These are phyloP conservation scores for Horisme vitalbata DNA, from an alignment of 2,888 invertebrate species.

Conservation along the genomic window DNA sequence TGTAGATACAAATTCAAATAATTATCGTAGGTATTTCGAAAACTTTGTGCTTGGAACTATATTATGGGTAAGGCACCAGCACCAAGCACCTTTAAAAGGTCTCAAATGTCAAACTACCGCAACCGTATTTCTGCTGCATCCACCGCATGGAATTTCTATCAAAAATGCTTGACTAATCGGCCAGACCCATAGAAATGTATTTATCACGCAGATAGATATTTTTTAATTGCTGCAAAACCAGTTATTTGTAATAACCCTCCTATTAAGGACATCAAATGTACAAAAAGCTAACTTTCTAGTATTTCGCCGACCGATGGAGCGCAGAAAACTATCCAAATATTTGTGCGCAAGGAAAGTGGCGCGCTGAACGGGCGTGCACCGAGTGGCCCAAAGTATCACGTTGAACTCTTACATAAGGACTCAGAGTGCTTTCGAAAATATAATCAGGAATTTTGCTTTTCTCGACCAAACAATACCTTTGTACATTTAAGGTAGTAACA, in stretches of 20 bases:
- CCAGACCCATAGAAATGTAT: conserved; percentile 29
- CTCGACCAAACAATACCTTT: conserved; percentile 59
- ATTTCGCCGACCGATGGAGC: conserved; percentile 29
- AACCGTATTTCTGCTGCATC: conserved; percentile 11
- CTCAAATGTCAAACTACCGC: conserved; percentile 6
- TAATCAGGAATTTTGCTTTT: conserved; percentile 69
- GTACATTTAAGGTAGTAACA: conserved; percentile 47
- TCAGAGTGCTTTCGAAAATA: conserved; percentile 78
- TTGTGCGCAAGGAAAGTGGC: conserved; percentile 75
- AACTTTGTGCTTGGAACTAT: conserved; percentile 12
- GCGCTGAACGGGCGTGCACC: conserved; percentile 65
- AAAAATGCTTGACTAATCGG: conserved; percentile 29
- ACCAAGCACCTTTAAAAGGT: conserved; percentile 5
- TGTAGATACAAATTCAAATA: too few relatives aligned
- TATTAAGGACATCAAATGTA: conserved; percentile 38
- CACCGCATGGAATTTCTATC: conserved; percentile 16
- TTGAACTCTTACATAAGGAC: conserved; percentile 82
- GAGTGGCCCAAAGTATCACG: conserved; percentile 72
- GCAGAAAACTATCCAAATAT: conserved; percentile 64
- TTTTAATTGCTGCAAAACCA: conserved; percentile 34
- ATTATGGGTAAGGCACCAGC: conserved; percentile 2
- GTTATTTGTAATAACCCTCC: conserved; percentile 34
- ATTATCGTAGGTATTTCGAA: conserved; percentile 8
- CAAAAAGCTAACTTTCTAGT: conserved; percentile 37
- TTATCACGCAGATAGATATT: conserved; percentile 28